Percentiles rank a stretch among this genome's conserved stretches.
Evolutionary conservation across 2,888 invertebrate species (phyloP).

Genomic region (Gastracanthus pulcherrimus): DNA sequence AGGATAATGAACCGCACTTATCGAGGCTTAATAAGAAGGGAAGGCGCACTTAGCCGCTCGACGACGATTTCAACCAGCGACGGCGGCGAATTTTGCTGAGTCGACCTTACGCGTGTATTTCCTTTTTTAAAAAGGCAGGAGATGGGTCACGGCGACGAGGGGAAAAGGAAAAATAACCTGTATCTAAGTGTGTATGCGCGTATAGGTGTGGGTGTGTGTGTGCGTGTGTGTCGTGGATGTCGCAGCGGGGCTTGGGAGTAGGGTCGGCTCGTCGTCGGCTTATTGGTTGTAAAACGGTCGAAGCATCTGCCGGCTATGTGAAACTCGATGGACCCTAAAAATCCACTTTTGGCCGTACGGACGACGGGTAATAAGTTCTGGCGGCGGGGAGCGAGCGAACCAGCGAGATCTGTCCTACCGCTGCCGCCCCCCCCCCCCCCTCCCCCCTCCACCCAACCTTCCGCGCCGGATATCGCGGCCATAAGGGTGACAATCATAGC

Average conservation of each 20-base stretch:
- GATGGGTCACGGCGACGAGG: neutral
- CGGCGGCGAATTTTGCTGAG: slow-evolving; percentile 28
- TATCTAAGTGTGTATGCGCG: neutral
- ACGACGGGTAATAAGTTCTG: slow-evolving; percentile 64
- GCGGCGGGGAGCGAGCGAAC: slow-evolving; percentile 1
- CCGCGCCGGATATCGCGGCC: slow-evolving; percentile 28
- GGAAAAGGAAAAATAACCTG: neutral
- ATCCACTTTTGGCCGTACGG: slow-evolving; percentile 62
- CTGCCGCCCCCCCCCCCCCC: too few relatives aligned
- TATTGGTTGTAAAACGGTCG: slow-evolving; percentile 71
- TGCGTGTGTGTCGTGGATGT: slow-evolving; percentile 3
- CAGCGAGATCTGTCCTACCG: neutral
- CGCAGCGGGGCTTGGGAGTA: too few relatives aligned
- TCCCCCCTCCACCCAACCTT: too few relatives aligned
- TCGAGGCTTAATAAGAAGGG: slow-evolving; percentile 33
- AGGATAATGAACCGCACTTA: slow-evolving; percentile 11
- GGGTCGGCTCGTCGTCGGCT: slow-evolving; percentile 52
- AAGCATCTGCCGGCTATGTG: slow-evolving; percentile 69
- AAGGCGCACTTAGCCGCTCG: slow-evolving; percentile 10
- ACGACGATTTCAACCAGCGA: slow-evolving; percentile 8
- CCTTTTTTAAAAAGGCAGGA: slow-evolving; percentile 1
- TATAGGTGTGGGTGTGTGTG: neutral
- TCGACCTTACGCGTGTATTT: slow-evolving; percentile 18
- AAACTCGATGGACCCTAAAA: slow-evolving; percentile 68
- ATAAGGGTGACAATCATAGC: slow-evolving; percentile 51